Percentiles rank a stretch among this genome's conserved stretches.
Evolutionary conservation across 1,140 invertebrate genomes (phyloP).

Genomic region (Brachionus manjavacas): DNA sequence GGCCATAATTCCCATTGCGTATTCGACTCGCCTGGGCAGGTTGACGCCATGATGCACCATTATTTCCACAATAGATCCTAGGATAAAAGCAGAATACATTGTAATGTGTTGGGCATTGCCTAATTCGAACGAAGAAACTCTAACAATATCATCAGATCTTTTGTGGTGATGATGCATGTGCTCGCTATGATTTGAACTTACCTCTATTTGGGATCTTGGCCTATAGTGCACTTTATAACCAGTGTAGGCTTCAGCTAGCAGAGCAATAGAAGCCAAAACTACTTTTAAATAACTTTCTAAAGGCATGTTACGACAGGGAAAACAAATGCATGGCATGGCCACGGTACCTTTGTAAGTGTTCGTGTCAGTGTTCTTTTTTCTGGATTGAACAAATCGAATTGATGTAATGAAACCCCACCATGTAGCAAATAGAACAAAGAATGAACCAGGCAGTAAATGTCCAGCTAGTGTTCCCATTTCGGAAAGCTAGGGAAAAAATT

Average conservation of each 20-base stretch:
- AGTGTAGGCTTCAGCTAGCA: constrained; percentile 25
- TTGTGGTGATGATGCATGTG: neutral
- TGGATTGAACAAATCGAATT: constrained; percentile 2
- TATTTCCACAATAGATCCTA: constrained; percentile 57
- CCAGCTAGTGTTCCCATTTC: constrained; percentile 59
- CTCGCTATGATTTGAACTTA: neutral
- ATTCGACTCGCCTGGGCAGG: constrained; percentile 56
- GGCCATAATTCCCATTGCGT: constrained; percentile 49
- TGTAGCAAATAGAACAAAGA: constrained; percentile 57
- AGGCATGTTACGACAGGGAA: neutral
- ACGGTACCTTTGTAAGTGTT: neutral
- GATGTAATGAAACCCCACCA: constrained; percentile 53
- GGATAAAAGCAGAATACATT: constrained; percentile 60
- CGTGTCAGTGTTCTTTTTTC: neutral
- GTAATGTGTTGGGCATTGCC: constrained; percentile 56
- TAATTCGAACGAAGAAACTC: neutral
- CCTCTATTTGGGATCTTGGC: neutral
- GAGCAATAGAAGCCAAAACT: neutral
- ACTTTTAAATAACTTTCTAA: constrained; percentile 36
- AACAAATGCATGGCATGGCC: neutral
- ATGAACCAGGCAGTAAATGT: constrained; percentile 59
- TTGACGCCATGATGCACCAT: constrained; percentile 52
- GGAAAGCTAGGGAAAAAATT: neutral
- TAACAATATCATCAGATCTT: neutral
- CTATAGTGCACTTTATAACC: neutral